phyloP scores from a whole-genome alignment of 1,140 invertebrate genomes.

The Drosophila pallidifrons region DNA sequence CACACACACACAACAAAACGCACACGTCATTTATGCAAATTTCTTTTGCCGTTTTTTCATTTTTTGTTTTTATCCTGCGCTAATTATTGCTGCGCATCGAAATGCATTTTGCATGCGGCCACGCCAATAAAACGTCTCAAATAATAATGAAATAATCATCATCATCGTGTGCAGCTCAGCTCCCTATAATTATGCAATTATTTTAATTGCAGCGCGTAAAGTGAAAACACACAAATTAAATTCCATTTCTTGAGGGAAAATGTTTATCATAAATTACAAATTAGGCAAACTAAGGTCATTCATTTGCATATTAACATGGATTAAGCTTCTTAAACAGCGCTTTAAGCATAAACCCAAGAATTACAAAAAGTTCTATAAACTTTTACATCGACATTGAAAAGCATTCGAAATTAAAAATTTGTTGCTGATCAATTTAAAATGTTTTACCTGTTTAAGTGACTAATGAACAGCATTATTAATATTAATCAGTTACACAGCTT shows the following conservation, averaged over 20 bases:
- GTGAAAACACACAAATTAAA: slow-evolving; percentile 13
- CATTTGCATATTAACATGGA: too few species aligned
- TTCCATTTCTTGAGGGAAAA: neutral
- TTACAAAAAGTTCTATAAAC: too few species aligned
- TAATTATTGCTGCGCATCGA: slow-evolving; percentile 26
- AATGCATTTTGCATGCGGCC: neutral
- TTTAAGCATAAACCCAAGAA: too few species aligned
- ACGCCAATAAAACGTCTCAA: neutral
- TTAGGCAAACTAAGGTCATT: neutral
- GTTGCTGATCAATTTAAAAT: too few species aligned
- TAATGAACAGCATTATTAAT: too few species aligned
- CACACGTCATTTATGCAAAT: slow-evolving; percentile 32
- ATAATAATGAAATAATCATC: slow-evolving; percentile 23
- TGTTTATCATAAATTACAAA: slow-evolving; percentile 1
- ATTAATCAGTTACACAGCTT: too few species aligned
- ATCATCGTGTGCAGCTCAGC: neutral
- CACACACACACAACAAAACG: neutral
- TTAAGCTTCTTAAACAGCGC: too few species aligned
- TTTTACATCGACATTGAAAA: too few species aligned
- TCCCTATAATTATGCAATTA: slow-evolving; percentile 44
- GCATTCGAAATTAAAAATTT: too few species aligned
- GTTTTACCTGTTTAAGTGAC: too few species aligned
- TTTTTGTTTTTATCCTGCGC: neutral
- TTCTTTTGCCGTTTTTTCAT: neutral
- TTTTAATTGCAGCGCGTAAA: slow-evolving; percentile 34